Base-by-base conservation (phyloP, 2,113 vertebrate species). In the Saccopteryx leptura region DNA sequence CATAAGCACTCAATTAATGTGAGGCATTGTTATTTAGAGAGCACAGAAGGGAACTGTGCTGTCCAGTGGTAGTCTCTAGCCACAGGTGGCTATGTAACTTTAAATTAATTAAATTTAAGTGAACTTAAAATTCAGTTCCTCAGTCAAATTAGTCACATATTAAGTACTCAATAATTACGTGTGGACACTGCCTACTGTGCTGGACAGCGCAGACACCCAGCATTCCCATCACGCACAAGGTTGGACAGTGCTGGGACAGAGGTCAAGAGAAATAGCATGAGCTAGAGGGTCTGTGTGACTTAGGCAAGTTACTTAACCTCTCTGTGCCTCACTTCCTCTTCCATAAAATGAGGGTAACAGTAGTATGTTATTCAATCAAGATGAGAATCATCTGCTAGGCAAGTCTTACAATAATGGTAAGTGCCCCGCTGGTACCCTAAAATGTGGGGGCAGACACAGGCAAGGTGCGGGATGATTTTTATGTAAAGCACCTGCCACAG, bases 11-110 rank as follows among this genome's bases (percentile, higher is more conserved):
- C 74, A 48, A 31, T 74, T 28, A 26, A 12, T 23, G 31, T 24
- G 4, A 56, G 87, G 17, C 23, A 9, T 81, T n/a, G 12, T 56
- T 50, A 68, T 26, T 52, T 33, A 75, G 18, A 39, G 28, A n/a
- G 1, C 4, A 14, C 5, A 4, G 0, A 4, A 61, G 24, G 61
- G 60, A 50, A 7, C 9, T 15, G 6, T 39, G 52, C 33, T 28
- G 2, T 24, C 58, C 7, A 28, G 18, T 2, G n/a, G 14, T 7
- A 39, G 39, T 52, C 50, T 7, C 31, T 19, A 46, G 54, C 33
- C n/a, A n/a, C 18, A 3, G 4, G 24, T 9, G 7, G 39, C 50
- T 5, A 54, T 9, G 60, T 23, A 94, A 52, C 58, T 28, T 28
- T 46, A 50, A 92, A 60, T 74, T 18, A 65, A 76, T 63, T 33